These are phyloP conservation scores for Gambusia yucatana DNA, from an alignment of 2,797 vertebrate genomes.

Conservation along the genomic window DNA sequence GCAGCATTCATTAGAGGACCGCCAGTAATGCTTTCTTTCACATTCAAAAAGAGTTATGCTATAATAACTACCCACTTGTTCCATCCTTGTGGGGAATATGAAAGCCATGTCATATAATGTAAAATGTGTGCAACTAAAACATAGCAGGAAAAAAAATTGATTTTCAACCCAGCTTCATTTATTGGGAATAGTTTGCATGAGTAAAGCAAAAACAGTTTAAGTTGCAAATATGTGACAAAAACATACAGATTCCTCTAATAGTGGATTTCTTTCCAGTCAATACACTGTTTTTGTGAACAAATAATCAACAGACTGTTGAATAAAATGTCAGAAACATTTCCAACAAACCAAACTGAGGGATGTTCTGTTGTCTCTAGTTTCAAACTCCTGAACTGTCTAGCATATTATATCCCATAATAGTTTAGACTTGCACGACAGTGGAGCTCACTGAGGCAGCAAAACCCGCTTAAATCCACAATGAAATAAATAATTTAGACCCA, in stretches of 20 bases:
- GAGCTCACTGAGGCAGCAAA: not conserved
- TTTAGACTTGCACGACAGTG: constrained; percentile 1
- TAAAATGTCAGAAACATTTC: not conserved
- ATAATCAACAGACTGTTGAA: not conserved
- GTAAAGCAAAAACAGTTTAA: not conserved
- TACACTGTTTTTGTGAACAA: constrained; percentile 3
- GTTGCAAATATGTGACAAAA: not conserved
- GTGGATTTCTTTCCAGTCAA: not conserved
- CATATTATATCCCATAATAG: not conserved
- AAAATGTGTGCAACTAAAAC: not conserved
- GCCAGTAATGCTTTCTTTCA: not conserved
- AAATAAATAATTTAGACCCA: constrained; percentile 52
- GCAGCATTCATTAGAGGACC: not conserved
- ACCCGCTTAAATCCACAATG: constrained; percentile 19
- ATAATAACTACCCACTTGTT: not conserved
- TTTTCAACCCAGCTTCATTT: not conserved
- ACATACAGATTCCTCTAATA: not conserved
- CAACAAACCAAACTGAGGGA: not conserved
- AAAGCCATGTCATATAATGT: not conserved
- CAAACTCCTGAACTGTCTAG: not conserved
- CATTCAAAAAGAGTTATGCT: not conserved
- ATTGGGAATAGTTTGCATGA: not conserved
- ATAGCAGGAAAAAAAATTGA: not conserved
- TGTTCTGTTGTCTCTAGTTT: not conserved
- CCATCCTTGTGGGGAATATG: not conserved